These are phyloP conservation scores for Thamnophis sirtalis DNA, from an alignment of 2,113 vertebrate genomes.

Conservation along the genomic window DNA sequence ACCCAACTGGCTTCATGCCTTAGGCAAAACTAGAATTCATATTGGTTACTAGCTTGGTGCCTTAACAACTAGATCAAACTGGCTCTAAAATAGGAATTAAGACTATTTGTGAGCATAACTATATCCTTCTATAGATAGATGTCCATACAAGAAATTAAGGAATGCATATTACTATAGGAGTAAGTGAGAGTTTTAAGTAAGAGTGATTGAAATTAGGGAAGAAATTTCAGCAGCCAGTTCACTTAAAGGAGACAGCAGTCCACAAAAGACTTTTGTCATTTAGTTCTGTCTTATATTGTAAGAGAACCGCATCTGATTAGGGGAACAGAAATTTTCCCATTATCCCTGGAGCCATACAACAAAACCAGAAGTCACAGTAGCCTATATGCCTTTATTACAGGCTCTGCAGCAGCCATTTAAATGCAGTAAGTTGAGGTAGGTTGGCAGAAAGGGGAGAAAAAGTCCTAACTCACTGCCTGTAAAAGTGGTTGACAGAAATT, in stretches of 20 bases:
- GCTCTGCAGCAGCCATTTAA: slow-evolving; percentile 7
- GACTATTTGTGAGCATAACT: not conserved
- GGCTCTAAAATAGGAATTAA: not conserved
- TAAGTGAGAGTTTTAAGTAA: not conserved
- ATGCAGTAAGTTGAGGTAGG: slow-evolving; percentile 10
- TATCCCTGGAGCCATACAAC: slow-evolving; percentile 15
- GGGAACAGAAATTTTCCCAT: slow-evolving; percentile 4
- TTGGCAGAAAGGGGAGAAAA: slow-evolving; percentile 8
- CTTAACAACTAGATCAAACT: not conserved
- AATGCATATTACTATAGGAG: not conserved
- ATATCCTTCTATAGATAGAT: not conserved
- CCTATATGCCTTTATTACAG: not conserved
- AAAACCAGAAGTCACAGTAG: slow-evolving; percentile 3
- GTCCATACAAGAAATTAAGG: not conserved
- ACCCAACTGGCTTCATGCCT: not conserved
- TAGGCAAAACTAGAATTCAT: not conserved
- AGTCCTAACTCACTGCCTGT: slow-evolving; percentile 34
- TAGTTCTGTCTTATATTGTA: not conserved
- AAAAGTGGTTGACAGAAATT: slow-evolving; percentile 38
- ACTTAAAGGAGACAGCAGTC: slow-evolving; percentile 28
- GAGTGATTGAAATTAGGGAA: slow-evolving; percentile 30
- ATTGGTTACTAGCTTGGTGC: not conserved
- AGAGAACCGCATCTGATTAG: not conserved
- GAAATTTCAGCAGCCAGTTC: slow-evolving; percentile 30
- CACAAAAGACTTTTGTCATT: slow-evolving; percentile 5